Evolutionary conservation across 2,113 vertebrate genomes (phyloP).

Genomic region (Paramisgurnus dabryanus): DNA sequence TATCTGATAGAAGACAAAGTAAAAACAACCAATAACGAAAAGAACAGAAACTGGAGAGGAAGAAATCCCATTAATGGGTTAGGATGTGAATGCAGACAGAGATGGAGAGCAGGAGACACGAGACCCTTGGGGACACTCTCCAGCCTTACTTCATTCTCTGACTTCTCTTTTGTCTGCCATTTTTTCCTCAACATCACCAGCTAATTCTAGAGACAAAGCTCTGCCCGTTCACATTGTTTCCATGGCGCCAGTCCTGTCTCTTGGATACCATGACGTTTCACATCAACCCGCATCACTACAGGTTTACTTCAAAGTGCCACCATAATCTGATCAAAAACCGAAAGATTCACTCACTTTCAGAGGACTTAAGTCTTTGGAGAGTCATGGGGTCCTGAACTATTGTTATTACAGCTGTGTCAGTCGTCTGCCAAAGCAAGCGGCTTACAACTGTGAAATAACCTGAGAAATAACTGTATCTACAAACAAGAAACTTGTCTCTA

Average conservation of each 20-base stretch:
- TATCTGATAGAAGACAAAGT: conserved; percentile 28
- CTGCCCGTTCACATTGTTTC: conserved; percentile 38
- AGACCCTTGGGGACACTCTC: conserved; percentile 24
- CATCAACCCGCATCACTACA: not conserved
- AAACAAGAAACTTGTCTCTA: conserved; percentile 15
- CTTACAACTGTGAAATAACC: conserved; percentile 30
- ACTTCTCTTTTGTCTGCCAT: conserved; percentile 27
- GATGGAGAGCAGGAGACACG: not conserved
- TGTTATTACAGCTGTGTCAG: conserved; percentile 34
- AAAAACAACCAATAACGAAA: conserved; percentile 26
- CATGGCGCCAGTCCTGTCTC: conserved; percentile 53
- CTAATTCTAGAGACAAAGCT: conserved; percentile 24
- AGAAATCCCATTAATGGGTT: conserved; percentile 35
- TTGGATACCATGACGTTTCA: conserved; percentile 40
- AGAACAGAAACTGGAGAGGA: conserved; percentile 22
- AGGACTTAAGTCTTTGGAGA: conserved; percentile 4
- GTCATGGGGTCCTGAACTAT: not conserved
- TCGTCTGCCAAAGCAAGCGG: conserved; percentile 8
- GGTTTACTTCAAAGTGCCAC: conserved; percentile 2
- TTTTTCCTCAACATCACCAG: conserved; percentile 6
- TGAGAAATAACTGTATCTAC: not conserved
- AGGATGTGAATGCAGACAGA: conserved; percentile 15
- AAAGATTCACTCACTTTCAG: conserved; percentile 3
- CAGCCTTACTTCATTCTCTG: conserved; percentile 13
- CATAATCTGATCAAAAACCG: conserved; percentile 19